Base-by-base conservation (phyloP, 2,113 vertebrate species). In the Otus sunia region DNA sequence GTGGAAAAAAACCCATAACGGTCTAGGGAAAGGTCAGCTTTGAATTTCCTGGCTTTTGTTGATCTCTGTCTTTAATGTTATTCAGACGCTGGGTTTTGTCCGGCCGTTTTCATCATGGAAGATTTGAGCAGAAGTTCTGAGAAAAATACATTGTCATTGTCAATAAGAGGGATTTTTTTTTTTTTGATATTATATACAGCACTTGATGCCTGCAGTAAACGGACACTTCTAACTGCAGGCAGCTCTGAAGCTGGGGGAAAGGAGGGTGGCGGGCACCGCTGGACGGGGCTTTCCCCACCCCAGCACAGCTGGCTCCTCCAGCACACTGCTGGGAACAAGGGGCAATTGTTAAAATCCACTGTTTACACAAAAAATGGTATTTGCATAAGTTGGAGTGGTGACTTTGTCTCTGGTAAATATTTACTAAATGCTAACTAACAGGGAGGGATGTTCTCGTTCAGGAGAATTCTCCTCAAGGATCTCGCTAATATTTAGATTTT, bases 31-130 rank as follows among this genome's bases (percentile, higher is more conserved):
- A 98, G 96, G 97, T 97, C 97, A 97, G 89, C 94, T 92, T 78
- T 94, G 96, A 95, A 93, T 98, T 98, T 98, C 97, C 98, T 98
- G 97, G 85, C 97, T 97, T 97, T 96, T 97, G 97, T 95, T 97
- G 96, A 96, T 94, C 93, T 94, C 82, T 97, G 95, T 79, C 94
- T 97, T 78, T 92, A 92, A 90, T 86, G 87, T 86, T 88, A 92
- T 43, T 97, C 86, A 96, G 97, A 87, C 43, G 15, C 85, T 58
- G 85, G 85, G 86, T 80, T 97, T 88, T 95, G 95, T 96, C 96
- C n/a, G 84, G 78, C 59, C 76, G 71, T 95, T 96, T 92, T 69
- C 85, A 90, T 87, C 72, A 81, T 11, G 86, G 90, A 97, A 95
- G 88, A 29, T 68, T 60, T 83, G 50, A 95, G 69, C 79, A 56